phyloP scores from a whole-genome alignment of 2,113 vertebrate species.

The Dascyllus trimaculatus region DNA sequence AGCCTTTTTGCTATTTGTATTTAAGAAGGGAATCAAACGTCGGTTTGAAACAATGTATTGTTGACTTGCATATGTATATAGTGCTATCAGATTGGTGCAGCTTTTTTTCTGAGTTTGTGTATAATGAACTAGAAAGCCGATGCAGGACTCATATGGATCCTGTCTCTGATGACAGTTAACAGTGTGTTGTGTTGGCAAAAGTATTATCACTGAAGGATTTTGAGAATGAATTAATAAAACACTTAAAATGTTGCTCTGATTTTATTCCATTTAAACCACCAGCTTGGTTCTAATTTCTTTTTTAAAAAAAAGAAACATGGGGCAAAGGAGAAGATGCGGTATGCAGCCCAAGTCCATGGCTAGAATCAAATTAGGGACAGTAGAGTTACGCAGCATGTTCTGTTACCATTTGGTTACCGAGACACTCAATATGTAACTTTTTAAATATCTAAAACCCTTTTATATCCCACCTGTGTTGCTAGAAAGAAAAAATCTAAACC shows the following conservation, averaged over 20 bases:
- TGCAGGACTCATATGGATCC: slow-evolving; percentile 64
- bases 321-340: too few species aligned
- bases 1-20: slow-evolving; percentile 56
- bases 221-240: slow-evolving; percentile 66
- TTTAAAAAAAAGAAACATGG: too few species aligned
- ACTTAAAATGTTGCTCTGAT: not conserved
- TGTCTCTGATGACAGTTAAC: slow-evolving; percentile 72
- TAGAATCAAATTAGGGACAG: too few species aligned
- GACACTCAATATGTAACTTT: too few species aligned
- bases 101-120: slow-evolving; percentile 62
- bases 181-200: slow-evolving; percentile 66
- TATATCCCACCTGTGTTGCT: too few species aligned
- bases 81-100: slow-evolving; percentile 64
- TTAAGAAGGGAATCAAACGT: slow-evolving; percentile 55
- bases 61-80: slow-evolving; percentile 74
- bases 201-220: slow-evolving; percentile 62
- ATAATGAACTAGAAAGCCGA: slow-evolving; percentile 70
- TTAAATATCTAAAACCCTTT: too few species aligned
- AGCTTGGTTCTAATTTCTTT: too few species aligned
- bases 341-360: too few species aligned
- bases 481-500: too few species aligned
- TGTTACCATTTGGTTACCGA: too few species aligned
- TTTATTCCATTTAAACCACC: too few species aligned
- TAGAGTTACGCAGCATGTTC: too few species aligned
- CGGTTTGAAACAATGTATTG: slow-evolving; percentile 32